Evolutionary conservation across 2,888 invertebrate species (phyloP).

Genomic region (Polyommatus iphigenia): DNA sequence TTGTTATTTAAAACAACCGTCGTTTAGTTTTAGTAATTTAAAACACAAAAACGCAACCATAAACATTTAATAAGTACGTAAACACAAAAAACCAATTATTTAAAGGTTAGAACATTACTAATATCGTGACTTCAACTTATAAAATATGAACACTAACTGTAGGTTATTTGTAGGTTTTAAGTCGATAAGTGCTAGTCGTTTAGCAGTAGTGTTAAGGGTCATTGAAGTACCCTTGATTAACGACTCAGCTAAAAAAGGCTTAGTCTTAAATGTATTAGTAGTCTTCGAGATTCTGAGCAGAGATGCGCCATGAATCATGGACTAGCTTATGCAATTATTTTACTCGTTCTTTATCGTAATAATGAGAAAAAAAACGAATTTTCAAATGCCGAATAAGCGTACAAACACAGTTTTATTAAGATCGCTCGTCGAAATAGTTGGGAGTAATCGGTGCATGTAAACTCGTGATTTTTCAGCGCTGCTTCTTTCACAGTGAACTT

Average conservation of each 20-base stretch:
- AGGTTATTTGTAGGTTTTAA: slow-evolving; percentile 4
- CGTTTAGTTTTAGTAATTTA: not conserved
- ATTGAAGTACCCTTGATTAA: not conserved
- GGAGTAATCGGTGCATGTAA: too few species aligned
- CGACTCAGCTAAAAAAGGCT: not conserved
- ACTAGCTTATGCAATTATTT: too few species aligned
- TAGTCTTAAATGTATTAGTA: too few species aligned
- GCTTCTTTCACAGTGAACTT: too few species aligned
- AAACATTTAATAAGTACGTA: not conserved
- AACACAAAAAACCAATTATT: not conserved
- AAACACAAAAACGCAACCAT: not conserved
- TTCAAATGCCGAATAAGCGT: too few species aligned
- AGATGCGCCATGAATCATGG: too few species aligned
- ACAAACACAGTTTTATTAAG: too few species aligned
- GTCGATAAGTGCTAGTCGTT: not conserved
- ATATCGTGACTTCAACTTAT: not conserved
- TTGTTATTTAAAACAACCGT: not conserved
- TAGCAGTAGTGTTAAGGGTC: not conserved
- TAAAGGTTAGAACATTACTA: not conserved
- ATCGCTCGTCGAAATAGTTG: too few species aligned
- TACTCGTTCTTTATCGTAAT: too few species aligned
- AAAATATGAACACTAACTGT: slow-evolving; percentile 13
- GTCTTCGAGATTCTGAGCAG: too few species aligned
- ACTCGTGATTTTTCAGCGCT: too few species aligned
- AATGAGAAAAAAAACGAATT: too few species aligned